Conservation (phyloP, 2,888 invertebrate genomes). For the Actias luna region DNA sequence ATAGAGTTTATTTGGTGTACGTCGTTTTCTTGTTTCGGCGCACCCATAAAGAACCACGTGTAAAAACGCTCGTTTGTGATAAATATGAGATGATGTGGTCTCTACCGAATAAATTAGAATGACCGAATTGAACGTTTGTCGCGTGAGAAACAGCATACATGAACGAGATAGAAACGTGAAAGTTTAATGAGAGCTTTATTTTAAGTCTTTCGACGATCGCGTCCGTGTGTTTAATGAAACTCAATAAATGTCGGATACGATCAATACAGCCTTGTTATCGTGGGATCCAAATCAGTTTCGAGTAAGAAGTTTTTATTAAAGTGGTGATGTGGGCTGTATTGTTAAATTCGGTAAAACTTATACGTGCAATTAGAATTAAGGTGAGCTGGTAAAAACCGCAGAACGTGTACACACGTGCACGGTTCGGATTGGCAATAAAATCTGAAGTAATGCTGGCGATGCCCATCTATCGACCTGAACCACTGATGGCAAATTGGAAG, state of each 20-base stretch:
- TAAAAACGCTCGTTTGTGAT: slow-evolving; percentile 69
- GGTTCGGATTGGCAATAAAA: slow-evolving; percentile 46
- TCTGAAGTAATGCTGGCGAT: slow-evolving; percentile 46
- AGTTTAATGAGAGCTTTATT: slow-evolving; percentile 44
- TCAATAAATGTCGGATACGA: slow-evolving; percentile 40
- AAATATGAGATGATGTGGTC: slow-evolving; percentile 62
- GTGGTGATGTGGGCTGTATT: slow-evolving; percentile 47
- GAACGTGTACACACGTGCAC: slow-evolving; percentile 49
- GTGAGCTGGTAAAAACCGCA: slow-evolving; percentile 50
- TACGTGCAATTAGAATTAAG: slow-evolving; percentile 53
- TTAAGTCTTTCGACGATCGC: slow-evolving; percentile 29
- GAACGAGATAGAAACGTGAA: slow-evolving; percentile 49
- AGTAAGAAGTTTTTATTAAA: slow-evolving; percentile 38
- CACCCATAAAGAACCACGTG: slow-evolving; percentile 51
- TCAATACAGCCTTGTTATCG: slow-evolving; percentile 40
- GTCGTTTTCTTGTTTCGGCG: slow-evolving; percentile 45
- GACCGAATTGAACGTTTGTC: slow-evolving; percentile 62
- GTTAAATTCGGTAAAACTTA: slow-evolving; percentile 66
- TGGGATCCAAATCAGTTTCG: slow-evolving; percentile 45
- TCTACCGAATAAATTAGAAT: slow-evolving; percentile 68
- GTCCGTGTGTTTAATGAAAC: slow-evolving; percentile 33
- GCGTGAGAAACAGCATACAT: slow-evolving; percentile 67
- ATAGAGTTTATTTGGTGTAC: slow-evolving; percentile 33
- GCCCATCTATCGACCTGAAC: slow-evolving; percentile 47
- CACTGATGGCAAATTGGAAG: slow-evolving; percentile 39